These are phyloP conservation scores for Notodonta dromedarius DNA, from an alignment of 2,888 invertebrate species.

Conservation along the genomic window DNA sequence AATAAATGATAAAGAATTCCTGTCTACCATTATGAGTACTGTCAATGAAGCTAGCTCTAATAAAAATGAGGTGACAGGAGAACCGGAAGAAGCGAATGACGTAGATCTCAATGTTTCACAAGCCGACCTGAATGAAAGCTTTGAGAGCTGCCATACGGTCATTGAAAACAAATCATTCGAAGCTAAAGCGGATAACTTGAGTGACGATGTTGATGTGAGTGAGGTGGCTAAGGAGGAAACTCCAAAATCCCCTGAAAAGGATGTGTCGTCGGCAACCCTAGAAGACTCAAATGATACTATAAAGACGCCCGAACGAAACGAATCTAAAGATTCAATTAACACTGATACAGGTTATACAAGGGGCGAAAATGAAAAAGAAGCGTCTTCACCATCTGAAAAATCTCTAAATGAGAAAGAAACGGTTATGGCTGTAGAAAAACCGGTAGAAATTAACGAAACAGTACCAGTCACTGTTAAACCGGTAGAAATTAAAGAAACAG, in stretches of 20 bases:
- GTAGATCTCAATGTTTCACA: conserved; percentile 42
- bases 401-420: neutral
- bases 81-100: conserved; percentile 23
- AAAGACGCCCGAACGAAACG: conserved; percentile 52
- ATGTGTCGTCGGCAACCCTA: conserved; percentile 43
- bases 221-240: conserved; percentile 32
- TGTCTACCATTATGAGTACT: conserved; percentile 38
- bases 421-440: conserved; percentile 1
- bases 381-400: conserved; percentile 9
- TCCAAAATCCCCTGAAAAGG: conserved; percentile 41
- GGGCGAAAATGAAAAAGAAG: conserved; percentile 12
- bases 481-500: neutral
- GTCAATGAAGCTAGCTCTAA: conserved; percentile 5
- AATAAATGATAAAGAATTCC: conserved; percentile 78
- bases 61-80: conserved; percentile 15
- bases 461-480: conserved; percentile 9
- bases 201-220: conserved; percentile 33
- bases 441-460: neutral
- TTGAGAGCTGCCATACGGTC: conserved; percentile 69
- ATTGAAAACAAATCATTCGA: conserved; percentile 69
- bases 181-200: conserved; percentile 41
- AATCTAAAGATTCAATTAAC: conserved; percentile 58
- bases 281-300: conserved; percentile 51
- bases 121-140: conserved; percentile 67
- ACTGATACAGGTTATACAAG: conserved; percentile 59